Evolutionary conservation across 2,888 invertebrate species (phyloP), one percentile per base, ranked within the genome.

Genomic region (Drosophila robusta): DNA sequence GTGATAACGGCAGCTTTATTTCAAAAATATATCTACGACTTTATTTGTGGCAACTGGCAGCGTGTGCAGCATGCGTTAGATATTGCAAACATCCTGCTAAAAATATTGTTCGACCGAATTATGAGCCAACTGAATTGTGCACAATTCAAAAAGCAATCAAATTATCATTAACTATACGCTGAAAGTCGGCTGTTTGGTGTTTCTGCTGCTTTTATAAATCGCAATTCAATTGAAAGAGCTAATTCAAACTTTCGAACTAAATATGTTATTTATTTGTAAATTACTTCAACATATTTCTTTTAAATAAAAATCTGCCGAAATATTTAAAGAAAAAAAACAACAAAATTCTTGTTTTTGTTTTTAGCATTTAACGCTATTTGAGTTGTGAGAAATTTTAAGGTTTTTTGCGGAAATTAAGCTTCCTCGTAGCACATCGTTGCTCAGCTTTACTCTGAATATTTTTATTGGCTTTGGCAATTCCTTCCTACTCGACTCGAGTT

Each of bases 1-100:
- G 85, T 81, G 85, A 87, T 82, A 82, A 75, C 78, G 68, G 72
- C 75, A 57, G 74, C 75, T 74, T 87, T 87, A 87, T 84, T 82
- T 85, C 54, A 70, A 84, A 87, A 78, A 67, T 29, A 73, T 81
- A 78, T 77, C 65, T 52, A 79, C 57, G 67, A 75, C 63, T 75
- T 70, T 79, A 71, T 86, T 87, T 78, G 74, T 46, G 47, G 57
- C 62, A 52, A 70, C 56, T 46, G 46, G 18, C 39, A 32, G 34
- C 36, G 46, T 36, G 41, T 71, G 58, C 60, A 65, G 39, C 66
- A 46, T 47, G 36, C 22, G 16, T 51, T 46, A 47, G 29, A 39
- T 26, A 12, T 29, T 49, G 3, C 49, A 12, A 5, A 26, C 16
- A 38, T 14, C 16, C 24, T 34, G 14, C 41, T 22, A 18, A 44